Percentiles rank a stretch among this genome's conserved stretches.
Conservation (phyloP, 2,888 invertebrate species). For the Epistrophe grossulariae region DNA sequence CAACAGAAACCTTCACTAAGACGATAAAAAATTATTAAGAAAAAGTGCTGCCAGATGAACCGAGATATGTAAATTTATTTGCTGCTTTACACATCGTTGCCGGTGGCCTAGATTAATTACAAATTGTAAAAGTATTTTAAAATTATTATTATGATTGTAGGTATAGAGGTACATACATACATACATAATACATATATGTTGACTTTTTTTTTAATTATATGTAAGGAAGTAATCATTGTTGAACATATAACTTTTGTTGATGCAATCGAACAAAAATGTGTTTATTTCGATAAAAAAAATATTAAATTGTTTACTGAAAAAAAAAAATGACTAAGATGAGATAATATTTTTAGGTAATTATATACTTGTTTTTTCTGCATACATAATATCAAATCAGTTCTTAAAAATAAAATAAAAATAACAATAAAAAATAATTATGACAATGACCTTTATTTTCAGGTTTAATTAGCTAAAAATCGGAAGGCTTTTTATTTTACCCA, state of each 20-base stretch:
- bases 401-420: too few species aligned
- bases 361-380: background rate
- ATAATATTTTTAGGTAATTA: background rate
- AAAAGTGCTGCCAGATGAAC: slow-evolving; percentile 63
- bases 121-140: slow-evolving; percentile 38
- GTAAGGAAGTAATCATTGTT: background rate
- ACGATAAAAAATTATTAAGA: slow-evolving; percentile 41
- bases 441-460: background rate
- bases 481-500: background rate
- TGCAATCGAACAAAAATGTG: slow-evolving; percentile 24
- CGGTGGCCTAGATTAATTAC: slow-evolving; percentile 39
- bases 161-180: too few species aligned
- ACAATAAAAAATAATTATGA: background rate
- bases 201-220: too few species aligned
- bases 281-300: slow-evolving; percentile 10
- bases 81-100: slow-evolving; percentile 32
- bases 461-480: background rate
- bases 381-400: background rate
- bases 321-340: background rate
- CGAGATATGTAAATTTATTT: slow-evolving; percentile 54
- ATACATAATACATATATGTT: too few species aligned
- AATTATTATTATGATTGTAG: slow-evolving; percentile 6
- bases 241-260: slow-evolving; percentile 8
- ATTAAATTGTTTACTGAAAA: background rate
- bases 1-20: slow-evolving; percentile 28